phyloP scores from a whole-genome alignment of 2,888 invertebrate species.

The Spisula solida region DNA sequence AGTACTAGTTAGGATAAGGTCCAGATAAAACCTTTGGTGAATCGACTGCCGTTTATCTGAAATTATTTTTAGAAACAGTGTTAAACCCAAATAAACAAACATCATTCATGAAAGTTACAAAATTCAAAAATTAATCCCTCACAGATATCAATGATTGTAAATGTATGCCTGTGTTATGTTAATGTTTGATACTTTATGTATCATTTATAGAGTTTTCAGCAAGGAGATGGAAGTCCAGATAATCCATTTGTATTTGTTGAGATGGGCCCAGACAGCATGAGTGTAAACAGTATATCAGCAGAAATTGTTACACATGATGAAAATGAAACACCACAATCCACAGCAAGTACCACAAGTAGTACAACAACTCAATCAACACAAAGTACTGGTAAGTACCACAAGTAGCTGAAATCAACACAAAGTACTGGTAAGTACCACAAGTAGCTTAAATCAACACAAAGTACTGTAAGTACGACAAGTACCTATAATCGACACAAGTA shows the following conservation, averaged over 20 bases:
- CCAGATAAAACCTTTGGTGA: too few species aligned
- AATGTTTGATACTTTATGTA: not conserved
- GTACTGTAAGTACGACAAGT: not conserved
- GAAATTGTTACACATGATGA: constrained; percentile 82
- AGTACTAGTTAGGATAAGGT: too few species aligned
- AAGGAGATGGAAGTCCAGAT: constrained; percentile 66
- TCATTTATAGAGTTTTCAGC: constrained; percentile 44
- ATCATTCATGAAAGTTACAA: too few species aligned
- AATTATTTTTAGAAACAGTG: too few species aligned
- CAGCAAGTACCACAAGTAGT: constrained; percentile 20
- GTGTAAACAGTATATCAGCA: constrained; percentile 88
- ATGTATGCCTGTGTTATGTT: not conserved
- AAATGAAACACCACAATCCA: constrained; percentile 21
- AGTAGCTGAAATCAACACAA: not conserved
- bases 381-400: not conserved
- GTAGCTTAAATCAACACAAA: not conserved
- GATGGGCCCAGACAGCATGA: constrained; percentile 88
- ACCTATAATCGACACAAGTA: not conserved
- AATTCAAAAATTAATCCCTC: too few species aligned
- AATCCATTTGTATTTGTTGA: constrained; percentile 89
- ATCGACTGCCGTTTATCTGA: too few species aligned
- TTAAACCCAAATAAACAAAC: too few species aligned
- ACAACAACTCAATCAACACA: constrained; percentile 7
- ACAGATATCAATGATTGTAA: too few species aligned
- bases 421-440: not conserved